Evolutionary conservation across 1,140 invertebrate species (phyloP).

Genomic region (Andricus grossulariae): DNA sequence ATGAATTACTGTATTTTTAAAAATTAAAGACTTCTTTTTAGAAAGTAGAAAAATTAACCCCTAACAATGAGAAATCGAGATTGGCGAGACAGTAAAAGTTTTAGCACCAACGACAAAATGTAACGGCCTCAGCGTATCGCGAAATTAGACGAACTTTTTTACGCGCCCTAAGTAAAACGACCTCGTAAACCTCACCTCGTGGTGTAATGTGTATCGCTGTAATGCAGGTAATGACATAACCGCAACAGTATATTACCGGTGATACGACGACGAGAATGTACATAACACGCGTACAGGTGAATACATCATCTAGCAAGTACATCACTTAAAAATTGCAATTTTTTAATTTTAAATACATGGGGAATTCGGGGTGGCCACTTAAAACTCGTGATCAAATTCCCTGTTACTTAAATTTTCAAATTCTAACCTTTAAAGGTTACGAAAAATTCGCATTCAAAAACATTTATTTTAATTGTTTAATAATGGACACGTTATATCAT

Average conservation of each 20-base stretch:
- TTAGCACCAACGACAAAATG: constrained; percentile 28
- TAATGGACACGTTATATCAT: too few relatives aligned
- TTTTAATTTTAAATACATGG: too few relatives aligned
- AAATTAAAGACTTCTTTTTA: background rate
- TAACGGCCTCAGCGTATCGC: constrained; percentile 28
- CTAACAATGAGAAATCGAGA: constrained; percentile 22
- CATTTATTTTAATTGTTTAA: too few relatives aligned
- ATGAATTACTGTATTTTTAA: background rate
- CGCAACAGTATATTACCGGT: constrained; percentile 20
- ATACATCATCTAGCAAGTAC: background rate
- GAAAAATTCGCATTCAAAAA: too few relatives aligned
- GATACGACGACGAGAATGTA: constrained; percentile 6
- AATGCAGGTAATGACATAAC: constrained; percentile 11
- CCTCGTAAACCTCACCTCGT: constrained; percentile 34
- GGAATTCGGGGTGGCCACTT: too few relatives aligned
- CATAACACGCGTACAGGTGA: constrained; percentile 15
- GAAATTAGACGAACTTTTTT: constrained; percentile 42
- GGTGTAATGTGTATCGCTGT: constrained; percentile 24
- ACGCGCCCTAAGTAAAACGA: constrained; percentile 34
- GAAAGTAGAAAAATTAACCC: background rate
- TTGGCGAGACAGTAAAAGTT: constrained; percentile 22
- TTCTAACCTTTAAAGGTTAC: too few relatives aligned
- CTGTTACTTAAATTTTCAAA: too few relatives aligned
- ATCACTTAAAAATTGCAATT: too few relatives aligned
- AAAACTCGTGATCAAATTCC: too few relatives aligned